Evolutionary conservation across 2,888 invertebrate genomes (phyloP), one percentile per base, ranked within the genome.

Genomic region (Volucella inflata): DNA sequence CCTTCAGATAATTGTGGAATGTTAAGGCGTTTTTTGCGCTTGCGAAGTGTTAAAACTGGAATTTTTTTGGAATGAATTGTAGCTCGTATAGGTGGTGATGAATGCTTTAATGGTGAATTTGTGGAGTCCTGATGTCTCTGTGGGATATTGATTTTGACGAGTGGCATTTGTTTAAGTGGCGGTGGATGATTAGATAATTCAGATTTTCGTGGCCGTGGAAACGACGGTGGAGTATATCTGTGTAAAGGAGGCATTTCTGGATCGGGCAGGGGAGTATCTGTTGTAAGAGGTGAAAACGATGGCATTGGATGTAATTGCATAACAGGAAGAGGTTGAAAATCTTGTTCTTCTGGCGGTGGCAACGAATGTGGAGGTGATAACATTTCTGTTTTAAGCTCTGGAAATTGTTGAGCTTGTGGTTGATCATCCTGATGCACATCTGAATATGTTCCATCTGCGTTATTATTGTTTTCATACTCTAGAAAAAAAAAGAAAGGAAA

Each of bases 351-450:
- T 64, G 50, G 51, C 38, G 64, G 51, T 40, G 57, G 46, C 8
- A 67, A 51, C 11, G 85, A 76, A 1, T 68, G 44, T 14, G 71
- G 67, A 21, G 85, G 81, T n/a, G 85, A 85, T 2, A 11, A 0
- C 10, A 50, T 21, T 57, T 85, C 85, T 11, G 76, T 16, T 53
- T 85, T 85, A n/a, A 85, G 21, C 1, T 59, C 72, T 11, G 67
- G 11, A 11, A 42, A 75, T 38, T 89, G 90, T 1, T 88, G 88
- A 21, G 89, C 88, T 30, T 88, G 89, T 3, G 89, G 88, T 2
- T 88, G 74, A 8, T 82, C 85, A n/a, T 87, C 81, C 9, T 62
- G 67, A 12, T 81, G 81, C 0, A 65, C 55, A 21, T 71, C 48
- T 53, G 78, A 53, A 21, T 59, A 78, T 72, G 67, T 16, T 9